Conservation (phyloP, 1,140 invertebrate species). For the Zaprionus vittiger region DNA sequence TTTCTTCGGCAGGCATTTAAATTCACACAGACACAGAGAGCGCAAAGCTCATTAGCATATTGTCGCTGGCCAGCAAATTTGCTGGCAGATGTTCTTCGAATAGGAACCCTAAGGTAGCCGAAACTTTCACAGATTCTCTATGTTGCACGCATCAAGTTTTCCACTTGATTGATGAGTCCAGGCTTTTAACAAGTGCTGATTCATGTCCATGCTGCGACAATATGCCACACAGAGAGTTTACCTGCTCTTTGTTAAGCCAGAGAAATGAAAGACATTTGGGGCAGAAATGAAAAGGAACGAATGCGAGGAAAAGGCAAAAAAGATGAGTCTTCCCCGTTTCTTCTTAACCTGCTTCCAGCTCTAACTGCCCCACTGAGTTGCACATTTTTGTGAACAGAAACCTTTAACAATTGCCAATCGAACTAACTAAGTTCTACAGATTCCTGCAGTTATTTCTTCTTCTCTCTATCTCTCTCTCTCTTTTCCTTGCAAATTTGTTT, state of each 20-base stretch:
- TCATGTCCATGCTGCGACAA: slow-evolving; percentile 15
- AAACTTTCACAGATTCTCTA: background rate
- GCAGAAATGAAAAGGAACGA: background rate
- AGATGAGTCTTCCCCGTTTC: background rate
- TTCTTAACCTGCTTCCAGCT: background rate
- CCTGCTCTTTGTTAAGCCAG: slow-evolving; percentile 23
- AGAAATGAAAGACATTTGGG: slow-evolving; percentile 31
- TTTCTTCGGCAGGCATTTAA: slow-evolving; percentile 27
- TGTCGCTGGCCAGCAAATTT: slow-evolving; percentile 37
- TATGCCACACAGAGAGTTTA: slow-evolving; percentile 26
- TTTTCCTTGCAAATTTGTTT: background rate
- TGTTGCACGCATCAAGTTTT: slow-evolving; percentile 21
- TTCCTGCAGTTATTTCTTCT: background rate
- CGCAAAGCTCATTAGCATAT: slow-evolving; percentile 49
- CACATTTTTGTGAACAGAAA: background rate
- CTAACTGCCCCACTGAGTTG: background rate
- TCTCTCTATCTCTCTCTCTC: background rate
- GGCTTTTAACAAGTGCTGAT: slow-evolving; percentile 8
- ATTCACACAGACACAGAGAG: slow-evolving; percentile 26
- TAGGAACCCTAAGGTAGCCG: background rate
- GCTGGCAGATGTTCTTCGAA: slow-evolving; percentile 24
- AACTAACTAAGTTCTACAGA: background rate
- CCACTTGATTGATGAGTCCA: slow-evolving; percentile 43
- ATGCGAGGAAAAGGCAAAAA: background rate
- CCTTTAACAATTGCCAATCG: slow-evolving; percentile 4